phyloP scores from a whole-genome alignment of 2,888 invertebrate genomes.

The Torymus aiolomorphi region DNA sequence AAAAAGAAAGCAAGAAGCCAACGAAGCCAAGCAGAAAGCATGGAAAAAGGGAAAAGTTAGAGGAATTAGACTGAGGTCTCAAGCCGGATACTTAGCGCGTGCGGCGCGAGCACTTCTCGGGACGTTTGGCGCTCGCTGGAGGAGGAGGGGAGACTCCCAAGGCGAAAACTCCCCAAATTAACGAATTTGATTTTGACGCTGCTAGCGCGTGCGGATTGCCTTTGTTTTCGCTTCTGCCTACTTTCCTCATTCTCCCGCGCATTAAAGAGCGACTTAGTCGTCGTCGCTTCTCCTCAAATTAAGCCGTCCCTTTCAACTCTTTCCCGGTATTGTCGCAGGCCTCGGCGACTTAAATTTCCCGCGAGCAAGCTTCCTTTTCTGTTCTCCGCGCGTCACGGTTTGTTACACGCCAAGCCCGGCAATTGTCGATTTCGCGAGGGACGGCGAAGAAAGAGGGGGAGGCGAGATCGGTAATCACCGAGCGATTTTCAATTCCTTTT shows the following conservation, averaged over 20 bases:
- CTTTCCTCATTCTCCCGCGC: background rate
- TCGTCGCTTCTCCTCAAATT: conserved; percentile 9
- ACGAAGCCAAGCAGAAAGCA: background rate
- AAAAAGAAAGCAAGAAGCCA: background rate
- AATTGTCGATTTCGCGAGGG: too few species aligned
- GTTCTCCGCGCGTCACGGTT: conserved; percentile 26
- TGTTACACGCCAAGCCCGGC: conserved; percentile 30
- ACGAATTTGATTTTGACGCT: conserved; percentile 38
- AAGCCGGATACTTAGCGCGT: background rate
- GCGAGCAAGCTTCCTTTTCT: background rate
- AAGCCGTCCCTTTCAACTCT: conserved; percentile 9
- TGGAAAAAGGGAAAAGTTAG: conserved; percentile 3
- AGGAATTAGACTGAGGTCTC: conserved; percentile 19
- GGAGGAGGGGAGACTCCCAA: background rate
- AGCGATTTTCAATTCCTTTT: conserved; percentile 48
- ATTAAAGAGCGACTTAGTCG: too few species aligned
- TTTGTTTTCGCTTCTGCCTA: conserved; percentile 33
- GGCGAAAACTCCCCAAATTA: conserved; percentile 36
- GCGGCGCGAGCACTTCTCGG: background rate
- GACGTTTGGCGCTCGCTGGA: background rate
- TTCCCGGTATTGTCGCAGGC: conserved; percentile 1
- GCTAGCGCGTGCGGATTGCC: conserved; percentile 14
- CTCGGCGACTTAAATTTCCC: background rate
- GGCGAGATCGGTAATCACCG: conserved; percentile 39
- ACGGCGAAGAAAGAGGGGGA: background rate